phyloP scores from a whole-genome alignment of 1,140 invertebrate species.

The Apis florea region DNA sequence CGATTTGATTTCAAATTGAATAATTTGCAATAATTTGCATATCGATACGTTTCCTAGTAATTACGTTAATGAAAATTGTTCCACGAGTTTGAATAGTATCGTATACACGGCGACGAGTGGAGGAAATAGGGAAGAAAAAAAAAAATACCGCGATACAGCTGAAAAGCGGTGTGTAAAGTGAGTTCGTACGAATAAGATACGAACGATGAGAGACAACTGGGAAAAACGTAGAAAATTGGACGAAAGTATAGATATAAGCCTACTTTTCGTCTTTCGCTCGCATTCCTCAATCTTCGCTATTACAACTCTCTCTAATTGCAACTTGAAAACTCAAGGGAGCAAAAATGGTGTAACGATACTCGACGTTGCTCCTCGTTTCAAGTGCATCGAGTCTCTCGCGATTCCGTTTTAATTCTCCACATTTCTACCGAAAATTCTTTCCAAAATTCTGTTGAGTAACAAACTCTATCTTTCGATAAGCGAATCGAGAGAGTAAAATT shows the following conservation, averaged over 20 bases:
- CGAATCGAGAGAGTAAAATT: not conserved
- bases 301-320: constrained; percentile 68
- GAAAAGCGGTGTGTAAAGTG: constrained; percentile 1
- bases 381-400: constrained; percentile 44
- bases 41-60: no score
- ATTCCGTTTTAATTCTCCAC: constrained; percentile 19
- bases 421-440: no score
- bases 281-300: constrained; percentile 14
- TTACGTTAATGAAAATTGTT: no score
- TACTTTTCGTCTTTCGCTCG: not conserved
- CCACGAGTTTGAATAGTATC: not conserved
- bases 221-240: constrained; percentile 41
- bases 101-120: no score
- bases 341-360: constrained; percentile 70
- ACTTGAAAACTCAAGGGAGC: constrained; percentile 67
- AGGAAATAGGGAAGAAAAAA: not conserved
- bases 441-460: not conserved
- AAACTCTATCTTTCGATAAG: not conserved
- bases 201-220: constrained; percentile 10
- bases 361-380: constrained; percentile 53
- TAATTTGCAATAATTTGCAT: no score
- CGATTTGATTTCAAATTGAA: no score
- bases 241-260: constrained; percentile 4
- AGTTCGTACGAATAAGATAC: constrained; percentile 45
- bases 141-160: no score